Evolutionary conservation across 2,888 invertebrate genomes (phyloP), one percentile per base, ranked within the genome.

Genomic region (Zeuzera pyrina): DNA sequence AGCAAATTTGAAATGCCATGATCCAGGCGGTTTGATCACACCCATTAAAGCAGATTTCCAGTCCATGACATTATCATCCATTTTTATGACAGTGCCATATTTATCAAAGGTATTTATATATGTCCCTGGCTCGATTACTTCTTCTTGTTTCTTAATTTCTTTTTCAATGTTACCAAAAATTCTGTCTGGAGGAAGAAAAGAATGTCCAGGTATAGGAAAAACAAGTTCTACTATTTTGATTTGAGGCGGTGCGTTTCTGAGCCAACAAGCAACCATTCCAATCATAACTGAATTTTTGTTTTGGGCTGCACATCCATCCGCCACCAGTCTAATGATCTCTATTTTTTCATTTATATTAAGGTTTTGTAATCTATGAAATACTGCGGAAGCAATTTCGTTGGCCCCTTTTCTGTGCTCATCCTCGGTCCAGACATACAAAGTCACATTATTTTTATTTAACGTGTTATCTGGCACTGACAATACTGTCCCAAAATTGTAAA

Each of bases 401-500:
- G 44, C 42, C 2, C 45, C 50, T 40, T 49, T 52, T n/a, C 31
- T 27, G 24, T 41, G 15, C 32, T 52, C 39, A 25, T 52, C 41
- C 39, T 49, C 49, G 12, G 41, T 47, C 42, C 46, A 52, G 10
- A 32, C 29, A 37, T 47, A 51, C 16, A 47, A 31, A n/a, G 36
- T 39, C 15, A 48, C 45, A 19, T 33, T 47, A 21, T 47, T 37
- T 24, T 14, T 38, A 21, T 39, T 41, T 14, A 47, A 39, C 4
- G 27, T 38, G 16, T 43, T 46, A 15, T 34, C 42, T 15, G 41
- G 41, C n/a, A 42, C 43, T 4, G 39, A 33, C 28, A 31, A 27
- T n/a, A 48, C 46, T 3, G 43, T 22, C 14, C 33, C 42, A 39
- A 51, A 53, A 39, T 53, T 47, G 33, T 47, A 49, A n/a, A 51